These are phyloP conservation scores for Platichthys stellatus DNA, from an alignment of 2,113 vertebrate genomes.

Conservation along the genomic window DNA sequence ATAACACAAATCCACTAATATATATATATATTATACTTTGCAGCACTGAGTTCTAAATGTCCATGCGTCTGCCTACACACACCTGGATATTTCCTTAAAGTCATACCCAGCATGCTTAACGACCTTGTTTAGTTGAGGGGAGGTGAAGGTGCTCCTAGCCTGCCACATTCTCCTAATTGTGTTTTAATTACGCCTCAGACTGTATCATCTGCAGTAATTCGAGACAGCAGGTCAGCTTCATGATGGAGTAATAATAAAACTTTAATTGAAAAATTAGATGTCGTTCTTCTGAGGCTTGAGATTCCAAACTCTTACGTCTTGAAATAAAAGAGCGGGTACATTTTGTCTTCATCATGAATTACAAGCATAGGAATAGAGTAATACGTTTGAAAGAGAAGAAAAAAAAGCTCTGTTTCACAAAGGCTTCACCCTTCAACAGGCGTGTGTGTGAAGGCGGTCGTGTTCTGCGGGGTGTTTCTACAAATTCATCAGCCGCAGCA, in stretches of 20 bases:
- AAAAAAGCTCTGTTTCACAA: background rate
- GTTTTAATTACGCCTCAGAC: slow-evolving; percentile 89
- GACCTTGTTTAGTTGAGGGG: slow-evolving; percentile 81
- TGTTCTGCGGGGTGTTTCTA: slow-evolving; percentile 9
- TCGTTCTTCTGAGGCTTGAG: slow-evolving; percentile 10
- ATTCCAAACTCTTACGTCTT: background rate
- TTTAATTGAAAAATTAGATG: slow-evolving; percentile 69
- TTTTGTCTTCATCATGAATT: background rate
- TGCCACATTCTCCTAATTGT: slow-evolving; percentile 86
- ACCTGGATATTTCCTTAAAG: slow-evolving; percentile 74
- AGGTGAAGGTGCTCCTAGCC: slow-evolving; percentile 81
- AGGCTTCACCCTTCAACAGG: background rate
- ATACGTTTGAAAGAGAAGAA: background rate
- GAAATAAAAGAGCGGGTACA: background rate
- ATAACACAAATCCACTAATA: background rate
- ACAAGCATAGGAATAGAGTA: background rate
- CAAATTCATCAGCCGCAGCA: slow-evolving; percentile 23
- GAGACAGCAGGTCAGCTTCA: slow-evolving; percentile 84
- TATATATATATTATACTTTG: slow-evolving; percentile 2
- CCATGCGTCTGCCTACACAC: slow-evolving; percentile 64
- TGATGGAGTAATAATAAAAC: slow-evolving; percentile 80
- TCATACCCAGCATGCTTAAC: slow-evolving; percentile 85
- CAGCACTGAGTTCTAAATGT: slow-evolving; percentile 4
- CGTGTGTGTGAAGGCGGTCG: slow-evolving; percentile 8
- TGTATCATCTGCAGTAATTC: slow-evolving; percentile 88